phyloP scores from a whole-genome alignment of 2,797 vertebrate species.

The Oreochromis mossambicus region DNA sequence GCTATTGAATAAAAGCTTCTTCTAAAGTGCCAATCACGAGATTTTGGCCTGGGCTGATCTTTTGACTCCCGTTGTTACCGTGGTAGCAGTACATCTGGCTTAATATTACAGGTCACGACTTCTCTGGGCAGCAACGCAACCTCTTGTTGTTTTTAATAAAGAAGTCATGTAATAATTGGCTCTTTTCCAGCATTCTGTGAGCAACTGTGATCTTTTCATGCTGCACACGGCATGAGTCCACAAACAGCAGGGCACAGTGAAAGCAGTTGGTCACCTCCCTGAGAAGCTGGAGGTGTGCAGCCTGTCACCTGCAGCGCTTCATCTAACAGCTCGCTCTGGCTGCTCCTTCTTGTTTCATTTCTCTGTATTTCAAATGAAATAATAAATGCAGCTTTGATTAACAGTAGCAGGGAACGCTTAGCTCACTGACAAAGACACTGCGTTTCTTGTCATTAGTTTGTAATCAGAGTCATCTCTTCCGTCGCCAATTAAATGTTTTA shows the following conservation, averaged over 20 bases:
- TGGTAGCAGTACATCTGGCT: not conserved
- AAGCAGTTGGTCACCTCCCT: not conserved
- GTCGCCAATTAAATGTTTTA: not conserved
- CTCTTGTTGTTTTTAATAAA: not conserved
- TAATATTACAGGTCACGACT: not conserved
- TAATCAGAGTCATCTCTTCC: not conserved
- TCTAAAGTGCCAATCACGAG: not conserved
- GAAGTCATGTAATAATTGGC: not conserved
- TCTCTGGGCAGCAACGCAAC: not conserved
- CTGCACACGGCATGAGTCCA: not conserved
- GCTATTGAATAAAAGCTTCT: not conserved
- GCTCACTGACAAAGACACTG: not conserved
- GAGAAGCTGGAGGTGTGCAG: not conserved
- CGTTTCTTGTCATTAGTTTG: not conserved
- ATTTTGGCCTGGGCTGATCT: not conserved
- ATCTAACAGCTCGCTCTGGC: not conserved
- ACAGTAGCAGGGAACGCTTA: not conserved
- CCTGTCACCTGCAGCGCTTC: not conserved
- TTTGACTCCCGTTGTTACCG: not conserved
- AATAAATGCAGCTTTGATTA: not conserved
- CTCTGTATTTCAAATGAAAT: not conserved
- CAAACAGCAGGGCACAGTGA: not conserved
- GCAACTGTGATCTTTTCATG: not conserved
- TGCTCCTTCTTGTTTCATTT: not conserved
- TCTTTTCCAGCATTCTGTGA: not conserved